Evolutionary conservation across 2,888 invertebrate genomes (phyloP), one percentile per base, ranked within the genome.

Genomic region (Melikaiella ostensackeni): DNA sequence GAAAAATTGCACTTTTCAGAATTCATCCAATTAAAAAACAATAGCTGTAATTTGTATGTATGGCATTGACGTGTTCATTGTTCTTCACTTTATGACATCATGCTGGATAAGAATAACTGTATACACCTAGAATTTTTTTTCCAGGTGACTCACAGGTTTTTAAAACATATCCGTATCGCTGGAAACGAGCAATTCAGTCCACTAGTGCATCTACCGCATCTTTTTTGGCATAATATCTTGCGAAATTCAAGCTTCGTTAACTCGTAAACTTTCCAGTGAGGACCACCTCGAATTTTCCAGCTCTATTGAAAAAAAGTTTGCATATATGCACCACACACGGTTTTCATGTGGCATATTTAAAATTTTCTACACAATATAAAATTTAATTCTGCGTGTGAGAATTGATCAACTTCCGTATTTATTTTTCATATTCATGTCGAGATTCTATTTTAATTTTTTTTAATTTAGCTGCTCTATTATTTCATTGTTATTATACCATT

Each of bases 181-280:
- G 2, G 19, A 50, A 70, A 70, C 50, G 50, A 27, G 16, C n/a
- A 11, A 70, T 30, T 24, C 24, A 59, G 50, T 70, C 70, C 42
- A n/a, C 38, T 63, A 19, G 66, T 66, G 42, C 63, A 35, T 63
- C 66, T 38, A 64, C 16, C 38, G 24, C 27, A 42, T 66, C 8
- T 13, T 27, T 42, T 66, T 66, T 66, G 46, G 46, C 66, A 46
- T 46, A 46, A 66, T 66, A 42, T 66, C 66, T 66, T 46, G 66
- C 21, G 46, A 66, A 66, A 66, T 66, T 42, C 42, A 46, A 66
- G 27, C 38, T 64, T 64, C 64, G 38, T 64, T 64, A 38, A 42
- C 42, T 64, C 38, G 64, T 64, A 38, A 64, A 64, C 38, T 35
- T 64, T 64, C 21, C 35, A 42, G 24, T 38, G 42, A 66, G 38